Conservation (phyloP, 2,113 vertebrate genomes). For the Catharus bicknelli region DNA sequence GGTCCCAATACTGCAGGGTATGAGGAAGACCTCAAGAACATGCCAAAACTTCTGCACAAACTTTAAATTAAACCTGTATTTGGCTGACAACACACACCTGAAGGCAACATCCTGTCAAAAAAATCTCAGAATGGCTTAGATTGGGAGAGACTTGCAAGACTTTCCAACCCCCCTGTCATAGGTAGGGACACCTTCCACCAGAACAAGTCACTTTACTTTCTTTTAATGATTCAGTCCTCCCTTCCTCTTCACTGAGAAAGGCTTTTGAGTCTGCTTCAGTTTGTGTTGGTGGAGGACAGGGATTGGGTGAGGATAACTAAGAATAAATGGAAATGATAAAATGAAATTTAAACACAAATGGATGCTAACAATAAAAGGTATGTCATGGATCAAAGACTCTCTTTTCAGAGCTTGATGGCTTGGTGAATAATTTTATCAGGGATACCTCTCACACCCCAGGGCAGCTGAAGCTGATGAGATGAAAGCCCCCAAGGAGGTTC, state of each 20-base stretch:
- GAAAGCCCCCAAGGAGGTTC: not conserved
- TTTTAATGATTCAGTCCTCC: not conserved
- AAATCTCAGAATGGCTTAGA: not conserved
- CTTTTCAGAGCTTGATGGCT: not conserved
- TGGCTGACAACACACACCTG: not conserved
- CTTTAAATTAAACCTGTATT: not conserved
- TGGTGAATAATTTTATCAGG: not conserved
- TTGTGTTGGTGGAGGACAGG: not conserved
- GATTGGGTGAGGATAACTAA: not conserved
- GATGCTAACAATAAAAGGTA: not conserved
- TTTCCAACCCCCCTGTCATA: not conserved
- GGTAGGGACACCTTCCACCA: not conserved
- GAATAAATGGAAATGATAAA: accelerated
- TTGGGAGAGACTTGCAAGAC: not conserved
- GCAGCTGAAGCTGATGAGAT: not conserved
- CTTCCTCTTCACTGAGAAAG: not conserved
- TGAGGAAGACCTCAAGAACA: accelerated
- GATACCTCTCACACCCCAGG: not conserved
- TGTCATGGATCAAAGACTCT: accelerated
- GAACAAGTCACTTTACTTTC: not conserved
- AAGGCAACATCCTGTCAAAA: not conserved
- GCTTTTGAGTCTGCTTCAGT: not conserved
- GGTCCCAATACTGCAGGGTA: not conserved
- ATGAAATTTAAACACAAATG: not conserved
- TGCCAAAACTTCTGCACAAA: not conserved